These are phyloP conservation scores for Lutraria lutraria DNA, from an alignment of 2,888 invertebrate genomes.

Conservation along the genomic window DNA sequence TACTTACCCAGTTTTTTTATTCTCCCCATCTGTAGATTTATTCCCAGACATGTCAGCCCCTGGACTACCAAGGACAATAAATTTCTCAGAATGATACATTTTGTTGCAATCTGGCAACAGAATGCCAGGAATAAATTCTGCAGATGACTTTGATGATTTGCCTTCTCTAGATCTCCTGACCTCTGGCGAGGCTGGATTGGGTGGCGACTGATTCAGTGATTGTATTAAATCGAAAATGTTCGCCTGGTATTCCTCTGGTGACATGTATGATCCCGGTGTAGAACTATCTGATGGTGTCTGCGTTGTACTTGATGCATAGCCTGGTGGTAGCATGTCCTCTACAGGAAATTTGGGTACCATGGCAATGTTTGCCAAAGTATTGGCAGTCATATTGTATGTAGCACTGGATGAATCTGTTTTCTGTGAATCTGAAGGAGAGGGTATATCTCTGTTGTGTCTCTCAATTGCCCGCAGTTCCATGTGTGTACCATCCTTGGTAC, in stretches of 20 bases:
- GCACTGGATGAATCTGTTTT: slow-evolving; percentile 66
- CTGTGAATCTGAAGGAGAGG: slow-evolving; percentile 70
- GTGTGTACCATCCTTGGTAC: slow-evolving; percentile 66
- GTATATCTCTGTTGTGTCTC: slow-evolving; percentile 56
- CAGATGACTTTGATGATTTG: slow-evolving; percentile 36
- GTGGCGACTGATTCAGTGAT: slow-evolving; percentile 65
- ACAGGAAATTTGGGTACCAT: slow-evolving; percentile 56
- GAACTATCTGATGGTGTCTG: slow-evolving; percentile 48
- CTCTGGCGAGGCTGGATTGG: slow-evolving; percentile 67
- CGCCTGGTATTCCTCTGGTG: slow-evolving; percentile 71
- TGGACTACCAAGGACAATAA: slow-evolving; percentile 60
- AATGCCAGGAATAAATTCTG: slow-evolving; percentile 13
- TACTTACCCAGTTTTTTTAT: neutral
- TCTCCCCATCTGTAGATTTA: neutral
- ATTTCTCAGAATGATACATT: slow-evolving; percentile 66
- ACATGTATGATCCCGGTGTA: slow-evolving; percentile 59
- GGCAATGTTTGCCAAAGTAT: slow-evolving; percentile 54
- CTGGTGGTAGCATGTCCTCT: slow-evolving; percentile 51
- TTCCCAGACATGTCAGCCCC: neutral
- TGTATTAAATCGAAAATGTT: slow-evolving; percentile 70
- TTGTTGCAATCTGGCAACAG: slow-evolving; percentile 29
- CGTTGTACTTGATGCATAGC: slow-evolving; percentile 52
- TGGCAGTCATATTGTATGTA: slow-evolving; percentile 64
- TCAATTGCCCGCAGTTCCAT: slow-evolving; percentile 63
- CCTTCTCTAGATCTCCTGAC: slow-evolving; percentile 53